phyloP scores from a whole-genome alignment of 1,140 invertebrate species.

The Drosophila orena region DNA sequence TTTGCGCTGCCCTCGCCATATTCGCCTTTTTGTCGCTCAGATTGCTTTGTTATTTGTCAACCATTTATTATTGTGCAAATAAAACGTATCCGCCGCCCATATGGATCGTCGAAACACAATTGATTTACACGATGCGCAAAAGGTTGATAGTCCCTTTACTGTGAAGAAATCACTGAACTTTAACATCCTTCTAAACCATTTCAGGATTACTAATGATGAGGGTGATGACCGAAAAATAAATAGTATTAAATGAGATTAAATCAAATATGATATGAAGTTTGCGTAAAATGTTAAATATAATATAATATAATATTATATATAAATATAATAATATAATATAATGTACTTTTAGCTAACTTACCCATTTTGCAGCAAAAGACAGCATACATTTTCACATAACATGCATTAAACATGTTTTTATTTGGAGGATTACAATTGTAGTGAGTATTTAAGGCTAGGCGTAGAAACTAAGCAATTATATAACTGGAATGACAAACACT shows the following conservation, averaged over 20 bases:
- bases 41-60: slow-evolving; percentile 43
- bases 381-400: slow-evolving; percentile 13
- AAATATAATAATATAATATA: too few species aligned
- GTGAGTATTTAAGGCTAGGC: slow-evolving; percentile 67
- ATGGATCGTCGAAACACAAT: slow-evolving; percentile 58
- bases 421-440: slow-evolving; percentile 42
- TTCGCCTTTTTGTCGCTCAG: slow-evolving; percentile 25
- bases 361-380: not conserved
- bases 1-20: slow-evolving; percentile 27
- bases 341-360: too few species aligned
- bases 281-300: too few species aligned
- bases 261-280: not conserved
- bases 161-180: not conserved
- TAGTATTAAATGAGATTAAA: not conserved
- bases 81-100: slow-evolving; percentile 59
- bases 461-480: slow-evolving; percentile 61
- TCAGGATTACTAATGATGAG: too few species aligned
- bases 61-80: slow-evolving; percentile 65
- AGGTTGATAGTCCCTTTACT: not conserved
- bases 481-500: slow-evolving; percentile 70
- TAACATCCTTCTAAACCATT: not conserved
- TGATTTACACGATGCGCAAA: slow-evolving; percentile 55
- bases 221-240: too few species aligned
- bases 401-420: slow-evolving; percentile 24
- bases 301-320: too few species aligned